Percentiles rank a stretch among this genome's conserved stretches.
These are phyloP conservation scores for Anguilla marmorata DNA, from an alignment of 2,797 vertebrate genomes.

Conservation along the genomic window DNA sequence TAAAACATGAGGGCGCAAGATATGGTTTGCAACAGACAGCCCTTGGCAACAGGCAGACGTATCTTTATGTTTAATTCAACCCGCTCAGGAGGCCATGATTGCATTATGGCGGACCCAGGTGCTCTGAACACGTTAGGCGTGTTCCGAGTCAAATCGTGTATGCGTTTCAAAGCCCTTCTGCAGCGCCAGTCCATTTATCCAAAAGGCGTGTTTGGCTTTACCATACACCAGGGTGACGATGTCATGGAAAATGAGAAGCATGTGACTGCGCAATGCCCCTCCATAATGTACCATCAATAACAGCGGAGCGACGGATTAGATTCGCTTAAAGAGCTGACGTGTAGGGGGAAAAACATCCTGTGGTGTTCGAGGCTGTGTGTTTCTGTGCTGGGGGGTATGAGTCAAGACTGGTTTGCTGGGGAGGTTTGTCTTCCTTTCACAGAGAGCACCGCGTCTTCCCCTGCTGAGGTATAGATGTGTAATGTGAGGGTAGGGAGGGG, in stretches of 20 bases:
- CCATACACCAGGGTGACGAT: neutral
- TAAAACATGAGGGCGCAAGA: conserved; percentile 13
- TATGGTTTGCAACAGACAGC: conserved; percentile 2
- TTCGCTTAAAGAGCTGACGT: neutral
- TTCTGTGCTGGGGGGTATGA: neutral
- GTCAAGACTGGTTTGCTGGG: neutral
- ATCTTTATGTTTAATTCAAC: conserved; percentile 18
- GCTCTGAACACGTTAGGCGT: neutral
- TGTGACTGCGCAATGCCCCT: neutral
- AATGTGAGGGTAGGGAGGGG: neutral
- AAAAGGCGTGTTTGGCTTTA: neutral
- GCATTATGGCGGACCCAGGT: conserved; percentile 9
- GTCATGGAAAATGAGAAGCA: neutral
- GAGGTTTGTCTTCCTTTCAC: neutral
- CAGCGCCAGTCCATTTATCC: neutral
- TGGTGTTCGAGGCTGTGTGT: neutral
- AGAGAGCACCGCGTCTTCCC: neutral
- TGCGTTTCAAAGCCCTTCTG: neutral
- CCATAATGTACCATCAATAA: neutral
- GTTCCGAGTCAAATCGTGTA: neutral
- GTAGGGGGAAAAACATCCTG: neutral
- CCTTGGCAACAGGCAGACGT: neutral
- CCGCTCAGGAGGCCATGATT: neutral
- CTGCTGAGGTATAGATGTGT: neutral
- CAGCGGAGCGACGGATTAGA: neutral